These are phyloP conservation scores for Lamellibrachia satsuma DNA, from an alignment of 2,888 invertebrate genomes.

Conservation along the genomic window DNA sequence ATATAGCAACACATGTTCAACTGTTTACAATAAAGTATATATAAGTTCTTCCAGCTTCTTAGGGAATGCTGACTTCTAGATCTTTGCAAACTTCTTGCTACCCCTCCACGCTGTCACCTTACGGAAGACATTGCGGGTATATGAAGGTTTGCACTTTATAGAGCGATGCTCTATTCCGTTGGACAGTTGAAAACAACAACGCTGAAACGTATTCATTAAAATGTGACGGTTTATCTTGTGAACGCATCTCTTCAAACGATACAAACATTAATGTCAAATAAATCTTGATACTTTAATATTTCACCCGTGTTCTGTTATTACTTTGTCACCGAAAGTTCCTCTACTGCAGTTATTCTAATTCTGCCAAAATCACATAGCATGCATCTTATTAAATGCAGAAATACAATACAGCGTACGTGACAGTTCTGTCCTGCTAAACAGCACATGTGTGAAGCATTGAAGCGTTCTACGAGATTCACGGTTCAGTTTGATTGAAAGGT, in stretches of 20 bases:
- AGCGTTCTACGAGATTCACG: not conserved
- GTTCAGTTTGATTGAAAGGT: not conserved
- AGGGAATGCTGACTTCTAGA: too few species aligned
- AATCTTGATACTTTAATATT: not conserved
- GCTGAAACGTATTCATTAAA: not conserved
- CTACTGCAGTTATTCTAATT: not conserved
- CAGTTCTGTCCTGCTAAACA: not conserved
- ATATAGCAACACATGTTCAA: too few species aligned
- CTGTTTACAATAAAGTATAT: too few species aligned
- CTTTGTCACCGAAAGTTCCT: not conserved
- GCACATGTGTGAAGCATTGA: not conserved
- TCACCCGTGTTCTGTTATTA: not conserved
- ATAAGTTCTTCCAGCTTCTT: too few species aligned
- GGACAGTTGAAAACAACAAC: not conserved
- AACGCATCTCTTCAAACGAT: not conserved
- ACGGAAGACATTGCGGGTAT: too few species aligned
- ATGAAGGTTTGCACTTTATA: too few species aligned
- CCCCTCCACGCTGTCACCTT: too few species aligned
- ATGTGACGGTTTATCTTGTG: not conserved
- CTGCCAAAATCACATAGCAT: not conserved
- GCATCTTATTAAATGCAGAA: not conserved
- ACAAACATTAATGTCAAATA: not conserved
- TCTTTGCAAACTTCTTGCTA: too few species aligned
- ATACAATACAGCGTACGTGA: not conserved
- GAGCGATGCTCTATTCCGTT: too few species aligned